Evolutionary conservation across 2,113 vertebrate species (phyloP).

Genomic region (Dipodomys spectabilis): DNA sequence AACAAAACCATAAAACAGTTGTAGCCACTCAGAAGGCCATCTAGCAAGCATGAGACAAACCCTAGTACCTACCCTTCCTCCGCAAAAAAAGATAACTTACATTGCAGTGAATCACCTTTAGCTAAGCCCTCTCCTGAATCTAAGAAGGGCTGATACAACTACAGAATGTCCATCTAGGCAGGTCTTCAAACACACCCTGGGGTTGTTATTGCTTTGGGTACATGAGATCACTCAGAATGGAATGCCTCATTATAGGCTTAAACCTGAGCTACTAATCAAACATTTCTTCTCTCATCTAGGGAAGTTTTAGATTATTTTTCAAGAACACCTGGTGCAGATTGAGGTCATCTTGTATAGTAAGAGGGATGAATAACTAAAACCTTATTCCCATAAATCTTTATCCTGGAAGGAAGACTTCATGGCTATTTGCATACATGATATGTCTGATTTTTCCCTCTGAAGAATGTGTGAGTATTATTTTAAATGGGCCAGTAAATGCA

Average conservation of each 20-base stretch:
- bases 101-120: background rate
- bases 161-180: background rate
- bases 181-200: background rate
- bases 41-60: too few relatives aligned
- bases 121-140: background rate
- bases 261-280: constrained; percentile 65
- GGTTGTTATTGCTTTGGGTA: background rate
- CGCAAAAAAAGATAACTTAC: background rate
- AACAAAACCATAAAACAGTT: too few relatives aligned
- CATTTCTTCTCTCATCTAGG: constrained; percentile 56
- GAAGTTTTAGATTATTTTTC: constrained; percentile 61
- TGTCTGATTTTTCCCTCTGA: constrained; percentile 45
- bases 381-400: constrained; percentile 45
- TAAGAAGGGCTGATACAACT: background rate
- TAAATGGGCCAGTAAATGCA: constrained; percentile 43
- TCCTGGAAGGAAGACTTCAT: constrained; percentile 48
- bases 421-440: constrained; percentile 12
- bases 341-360: constrained; percentile 41
- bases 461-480: constrained; percentile 55
- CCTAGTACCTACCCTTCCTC: too few relatives aligned
- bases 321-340: constrained; percentile 63
- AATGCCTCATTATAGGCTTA: constrained; percentile 56
- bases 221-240: constrained; percentile 50
- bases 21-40: too few relatives aligned
- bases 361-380: constrained; percentile 17